A percentile compares a stretch with the other conserved stretches of the same genome.
Evolutionary conservation across 2,113 vertebrate genomes (phyloP).

Genomic region (Petrocephalus microphthalmus): DNA sequence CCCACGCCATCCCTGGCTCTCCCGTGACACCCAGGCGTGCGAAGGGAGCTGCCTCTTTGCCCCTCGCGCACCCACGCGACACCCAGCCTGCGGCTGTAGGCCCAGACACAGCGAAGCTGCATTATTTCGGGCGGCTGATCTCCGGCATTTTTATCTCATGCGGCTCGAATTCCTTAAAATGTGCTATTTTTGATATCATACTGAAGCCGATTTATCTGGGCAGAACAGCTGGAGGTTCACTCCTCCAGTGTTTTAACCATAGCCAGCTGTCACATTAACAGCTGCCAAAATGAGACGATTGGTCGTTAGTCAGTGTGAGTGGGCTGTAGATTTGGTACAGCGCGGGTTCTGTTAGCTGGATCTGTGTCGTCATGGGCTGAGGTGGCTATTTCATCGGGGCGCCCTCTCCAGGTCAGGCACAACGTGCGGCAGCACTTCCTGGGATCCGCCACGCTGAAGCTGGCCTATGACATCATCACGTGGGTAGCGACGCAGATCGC

Average conservation of each 20-base stretch:
- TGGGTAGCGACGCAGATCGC: conserved; percentile 84
- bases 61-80: no score
- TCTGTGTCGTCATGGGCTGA: background rate
- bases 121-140: background rate
- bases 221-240: background rate
- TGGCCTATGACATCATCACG: conserved; percentile 80
- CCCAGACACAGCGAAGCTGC: background rate
- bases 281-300: background rate
- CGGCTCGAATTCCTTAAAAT: background rate
- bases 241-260: background rate
- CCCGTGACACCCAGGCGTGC: background rate
- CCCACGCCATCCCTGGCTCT: background rate
- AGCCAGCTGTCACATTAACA: background rate
- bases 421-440: conserved; percentile 82
- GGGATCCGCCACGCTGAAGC: conserved; percentile 65
- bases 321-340: background rate
- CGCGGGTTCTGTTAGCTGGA: background rate
- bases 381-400: background rate
- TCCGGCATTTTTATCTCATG: background rate
- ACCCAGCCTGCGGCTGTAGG: background rate
- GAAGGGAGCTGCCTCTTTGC: background rate
- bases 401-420: conserved; percentile 73
- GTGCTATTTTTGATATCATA: background rate
- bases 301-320: background rate
- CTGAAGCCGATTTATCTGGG: background rate